These are phyloP conservation scores for Lepidostoma basale DNA, from an alignment of 1,140 invertebrate species.

Conservation along the genomic window DNA sequence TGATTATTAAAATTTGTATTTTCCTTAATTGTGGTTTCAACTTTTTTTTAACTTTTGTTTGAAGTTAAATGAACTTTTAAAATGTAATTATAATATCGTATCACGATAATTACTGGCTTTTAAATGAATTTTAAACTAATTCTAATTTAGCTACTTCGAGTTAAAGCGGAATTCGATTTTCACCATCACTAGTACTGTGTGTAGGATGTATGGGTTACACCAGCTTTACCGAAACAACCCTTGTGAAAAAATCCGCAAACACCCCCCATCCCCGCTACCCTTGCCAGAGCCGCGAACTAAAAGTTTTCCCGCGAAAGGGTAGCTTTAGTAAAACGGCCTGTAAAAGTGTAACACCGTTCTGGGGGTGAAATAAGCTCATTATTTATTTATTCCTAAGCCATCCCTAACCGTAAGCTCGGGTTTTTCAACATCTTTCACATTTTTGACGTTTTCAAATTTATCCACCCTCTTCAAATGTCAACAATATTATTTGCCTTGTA, in stretches of 20 bases:
- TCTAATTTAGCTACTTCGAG: too few relatives aligned
- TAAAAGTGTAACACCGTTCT: slow-evolving; percentile 16
- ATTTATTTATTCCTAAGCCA: slow-evolving; percentile 26
- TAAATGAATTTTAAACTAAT: too few relatives aligned
- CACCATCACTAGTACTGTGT: too few relatives aligned
- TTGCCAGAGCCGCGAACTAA: background rate
- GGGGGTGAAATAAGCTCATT: slow-evolving; percentile 23
- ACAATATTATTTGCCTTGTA: too few relatives aligned
- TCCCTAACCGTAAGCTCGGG: background rate
- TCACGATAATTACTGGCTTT: too few relatives aligned
- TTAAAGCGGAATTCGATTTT: too few relatives aligned
- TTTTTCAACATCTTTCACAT: background rate
- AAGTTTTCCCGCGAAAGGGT: slow-evolving; percentile 8
- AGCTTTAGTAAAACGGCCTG: slow-evolving; percentile 18
- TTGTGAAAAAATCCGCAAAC: slow-evolving; percentile 12
- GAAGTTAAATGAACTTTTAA: too few relatives aligned
- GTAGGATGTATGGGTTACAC: background rate
- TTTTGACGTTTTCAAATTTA: background rate
- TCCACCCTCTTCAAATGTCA: background rate
- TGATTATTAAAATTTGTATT: too few relatives aligned
- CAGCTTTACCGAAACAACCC: slow-evolving; percentile 1
- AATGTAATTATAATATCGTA: too few relatives aligned
- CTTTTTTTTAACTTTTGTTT: too few relatives aligned
- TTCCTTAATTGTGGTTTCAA: too few relatives aligned
- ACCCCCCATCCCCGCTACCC: too few relatives aligned